phyloP scores from a whole-genome alignment of 2,888 invertebrate genomes.

The Phasia obesa region DNA sequence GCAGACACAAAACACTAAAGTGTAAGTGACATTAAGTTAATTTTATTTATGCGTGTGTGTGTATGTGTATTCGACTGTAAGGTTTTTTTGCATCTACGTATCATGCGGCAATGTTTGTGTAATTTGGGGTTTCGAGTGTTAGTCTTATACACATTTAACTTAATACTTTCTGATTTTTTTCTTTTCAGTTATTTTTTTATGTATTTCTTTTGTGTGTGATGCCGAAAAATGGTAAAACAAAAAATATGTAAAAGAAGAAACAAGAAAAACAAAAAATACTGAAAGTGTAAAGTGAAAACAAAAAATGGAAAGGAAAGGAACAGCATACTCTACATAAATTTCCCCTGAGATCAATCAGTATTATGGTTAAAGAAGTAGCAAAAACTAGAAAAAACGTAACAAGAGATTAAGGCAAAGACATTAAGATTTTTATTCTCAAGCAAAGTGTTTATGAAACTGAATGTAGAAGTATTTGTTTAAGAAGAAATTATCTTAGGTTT shows the following conservation, averaged over 20 bases:
- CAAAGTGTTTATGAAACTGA: not conserved
- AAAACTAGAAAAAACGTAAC: conserved; percentile 37
- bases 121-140: conserved; percentile 35
- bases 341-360: conserved; percentile 80
- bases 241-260: conserved; percentile 46
- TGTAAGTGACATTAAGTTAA: conserved; percentile 81
- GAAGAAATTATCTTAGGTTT: not conserved
- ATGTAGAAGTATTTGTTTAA: not conserved
- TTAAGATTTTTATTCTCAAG: conserved; percentile 18
- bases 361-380: conserved; percentile 59
- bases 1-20: conserved; percentile 79
- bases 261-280: conserved; percentile 69
- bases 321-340: conserved; percentile 73
- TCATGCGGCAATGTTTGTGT: conserved; percentile 2
- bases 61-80: conserved; percentile 39
- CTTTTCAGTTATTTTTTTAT: not conserved
- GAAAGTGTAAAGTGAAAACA: conserved; percentile 56
- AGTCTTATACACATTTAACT: conserved; percentile 23
- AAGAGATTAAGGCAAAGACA: conserved; percentile 46
- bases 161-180: conserved; percentile 6
- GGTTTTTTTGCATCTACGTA: conserved; percentile 5
- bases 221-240: conserved; percentile 54
- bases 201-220: conserved; percentile 24
- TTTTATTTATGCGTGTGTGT: conserved; percentile 76
- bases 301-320: conserved; percentile 1